Evolutionary conservation across 2,113 vertebrate genomes (phyloP).

Genomic region (Lepisosteus osseus): DNA sequence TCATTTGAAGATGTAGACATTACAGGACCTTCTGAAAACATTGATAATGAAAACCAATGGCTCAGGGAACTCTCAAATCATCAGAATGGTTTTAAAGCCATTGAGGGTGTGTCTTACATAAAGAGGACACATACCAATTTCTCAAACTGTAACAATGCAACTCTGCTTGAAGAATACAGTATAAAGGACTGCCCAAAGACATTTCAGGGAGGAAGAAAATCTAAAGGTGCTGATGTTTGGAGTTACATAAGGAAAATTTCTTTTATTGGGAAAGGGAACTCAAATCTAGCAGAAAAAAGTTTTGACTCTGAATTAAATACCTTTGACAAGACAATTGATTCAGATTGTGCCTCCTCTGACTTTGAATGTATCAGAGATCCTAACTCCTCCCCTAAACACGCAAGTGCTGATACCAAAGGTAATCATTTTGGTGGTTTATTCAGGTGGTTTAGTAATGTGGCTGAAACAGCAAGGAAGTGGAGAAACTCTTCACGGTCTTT

Average conservation of each 20-base stretch:
- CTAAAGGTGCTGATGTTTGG: constrained; percentile 78
- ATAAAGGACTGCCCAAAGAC: constrained; percentile 55
- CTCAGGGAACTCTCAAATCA: constrained; percentile 42
- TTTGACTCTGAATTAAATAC: constrained; percentile 68
- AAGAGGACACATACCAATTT: constrained; percentile 62
- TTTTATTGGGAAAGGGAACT: constrained; percentile 63
- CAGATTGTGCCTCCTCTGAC: constrained; percentile 66
- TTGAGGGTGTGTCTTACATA: constrained; percentile 50
- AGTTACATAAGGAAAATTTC: constrained; percentile 83
- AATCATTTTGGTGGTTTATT: constrained; percentile 74
- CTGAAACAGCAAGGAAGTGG: constrained; percentile 79
- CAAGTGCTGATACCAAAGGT: constrained; percentile 59
- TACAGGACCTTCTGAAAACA: constrained; percentile 53
- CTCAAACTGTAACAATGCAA: constrained; percentile 60
- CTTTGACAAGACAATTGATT: constrained; percentile 65
- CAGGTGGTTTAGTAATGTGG: constrained; percentile 79
- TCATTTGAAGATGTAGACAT: constrained; percentile 78
- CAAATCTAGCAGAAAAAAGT: constrained; percentile 66
- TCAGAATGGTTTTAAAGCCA: constrained; percentile 59
- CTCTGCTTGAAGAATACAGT: constrained; percentile 53
- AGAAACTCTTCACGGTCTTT: constrained; percentile 70
- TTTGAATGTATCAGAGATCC: constrained; percentile 67
- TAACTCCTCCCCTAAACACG: constrained; percentile 46
- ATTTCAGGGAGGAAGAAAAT: constrained; percentile 55
- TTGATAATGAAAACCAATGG: constrained; percentile 44